Evolutionary conservation across 1,140 invertebrate species (phyloP).

Genomic region (Drosophila ohnishii): DNA sequence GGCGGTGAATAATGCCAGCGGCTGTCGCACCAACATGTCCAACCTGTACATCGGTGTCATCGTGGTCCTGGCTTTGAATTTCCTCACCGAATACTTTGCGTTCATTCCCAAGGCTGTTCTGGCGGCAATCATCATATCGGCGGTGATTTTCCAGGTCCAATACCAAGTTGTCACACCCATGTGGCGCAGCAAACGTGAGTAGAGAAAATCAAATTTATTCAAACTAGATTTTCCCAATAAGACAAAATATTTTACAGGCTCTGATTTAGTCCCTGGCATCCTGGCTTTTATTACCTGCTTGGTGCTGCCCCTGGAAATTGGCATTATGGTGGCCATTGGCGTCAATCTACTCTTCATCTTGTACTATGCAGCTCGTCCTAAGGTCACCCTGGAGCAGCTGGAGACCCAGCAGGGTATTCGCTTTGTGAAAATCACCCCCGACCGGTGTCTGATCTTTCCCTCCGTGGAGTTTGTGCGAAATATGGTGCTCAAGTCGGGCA

Average conservation of each 20-base stretch:
- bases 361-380: constrained; percentile 94
- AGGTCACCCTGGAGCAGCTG: constrained; percentile 90
- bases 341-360: constrained; percentile 94
- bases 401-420: constrained; percentile 87
- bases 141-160: constrained; percentile 93
- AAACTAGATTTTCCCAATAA: neutral
- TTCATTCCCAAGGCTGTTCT: constrained; percentile 92
- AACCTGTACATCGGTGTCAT: constrained; percentile 89
- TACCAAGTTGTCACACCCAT: constrained; percentile 89
- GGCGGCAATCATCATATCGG: constrained; percentile 92
- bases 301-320: constrained; percentile 92
- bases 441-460: constrained; percentile 94
- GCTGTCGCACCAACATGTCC: constrained; percentile 93
- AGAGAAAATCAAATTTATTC: fast-evolving
- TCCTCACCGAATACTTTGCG: constrained; percentile 91
- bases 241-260: constrained; percentile 85
- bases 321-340: constrained; percentile 94
- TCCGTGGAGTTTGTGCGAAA: constrained; percentile 93
- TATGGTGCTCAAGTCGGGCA: constrained; percentile 90
- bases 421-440: constrained; percentile 91
- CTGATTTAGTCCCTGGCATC: constrained; percentile 92
- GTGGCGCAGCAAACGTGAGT: constrained; percentile 91
- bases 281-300: constrained; percentile 93
- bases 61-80: constrained; percentile 88
- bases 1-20: constrained; percentile 95